A percentile compares a stretch with the other conserved stretches of the same genome.
Evolutionary conservation across 2,888 invertebrate genomes (phyloP).

Genomic region (Argyresthia albistria): DNA sequence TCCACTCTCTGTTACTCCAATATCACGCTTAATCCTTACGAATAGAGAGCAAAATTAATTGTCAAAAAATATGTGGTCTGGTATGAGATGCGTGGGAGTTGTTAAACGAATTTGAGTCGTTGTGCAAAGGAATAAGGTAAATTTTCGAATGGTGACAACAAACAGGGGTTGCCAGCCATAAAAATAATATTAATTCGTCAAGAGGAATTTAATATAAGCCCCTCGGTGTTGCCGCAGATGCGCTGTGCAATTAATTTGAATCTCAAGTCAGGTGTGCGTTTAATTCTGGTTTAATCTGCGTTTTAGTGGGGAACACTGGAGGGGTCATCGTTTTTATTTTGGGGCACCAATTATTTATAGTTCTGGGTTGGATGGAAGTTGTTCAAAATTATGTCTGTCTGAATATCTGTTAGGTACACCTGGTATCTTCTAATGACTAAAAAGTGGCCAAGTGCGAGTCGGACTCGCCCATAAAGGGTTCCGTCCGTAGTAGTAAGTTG

Average conservation of each 20-base stretch:
- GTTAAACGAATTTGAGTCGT: not conserved
- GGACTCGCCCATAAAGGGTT: too few species aligned
- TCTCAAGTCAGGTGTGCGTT: slow-evolving; percentile 30
- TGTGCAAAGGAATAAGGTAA: not conserved
- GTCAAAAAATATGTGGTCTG: not conserved
- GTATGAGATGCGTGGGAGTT: too few species aligned
- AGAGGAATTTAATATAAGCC: slow-evolving; percentile 45
- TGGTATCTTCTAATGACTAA: too few species aligned
- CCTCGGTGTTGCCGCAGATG: slow-evolving; percentile 30
- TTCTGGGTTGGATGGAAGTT: not conserved
- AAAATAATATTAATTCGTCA: slow-evolving; percentile 44
- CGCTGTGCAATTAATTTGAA: slow-evolving; percentile 8
- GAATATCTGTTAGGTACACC: too few species aligned
- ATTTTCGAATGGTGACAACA: not conserved
- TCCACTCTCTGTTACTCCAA: not conserved
- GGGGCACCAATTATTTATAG: too few species aligned
- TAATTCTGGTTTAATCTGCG: slow-evolving; percentile 37
- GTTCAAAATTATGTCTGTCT: too few species aligned
- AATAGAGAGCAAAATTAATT: not conserved
- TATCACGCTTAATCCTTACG: not conserved
- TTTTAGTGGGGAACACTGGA: slow-evolving; percentile 25
- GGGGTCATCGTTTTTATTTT: slow-evolving; percentile 2
- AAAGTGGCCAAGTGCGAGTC: too few species aligned
- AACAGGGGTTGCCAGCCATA: slow-evolving; percentile 18
- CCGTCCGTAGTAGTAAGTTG: too few species aligned